These are phyloP conservation scores for Xenopus petersii DNA, from an alignment of 2,797 vertebrate genomes.

Conservation along the genomic window DNA sequence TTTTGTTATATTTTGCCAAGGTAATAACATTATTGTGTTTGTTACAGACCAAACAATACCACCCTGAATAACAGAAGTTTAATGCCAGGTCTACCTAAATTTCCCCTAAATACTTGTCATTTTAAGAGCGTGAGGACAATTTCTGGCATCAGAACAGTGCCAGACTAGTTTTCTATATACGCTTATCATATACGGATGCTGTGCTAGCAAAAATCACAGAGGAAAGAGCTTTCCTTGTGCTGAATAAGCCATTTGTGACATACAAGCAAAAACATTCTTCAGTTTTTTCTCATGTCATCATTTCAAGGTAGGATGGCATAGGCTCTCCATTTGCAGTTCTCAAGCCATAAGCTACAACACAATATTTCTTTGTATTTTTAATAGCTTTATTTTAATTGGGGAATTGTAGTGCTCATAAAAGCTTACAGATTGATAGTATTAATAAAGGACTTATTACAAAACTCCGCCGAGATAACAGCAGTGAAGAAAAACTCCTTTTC, in stretches of 20 bases:
- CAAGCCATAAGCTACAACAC: slow-evolving; percentile 37
- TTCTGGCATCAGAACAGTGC: neutral
- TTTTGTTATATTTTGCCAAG: slow-evolving; percentile 21
- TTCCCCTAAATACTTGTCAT: neutral
- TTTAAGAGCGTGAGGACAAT: neutral
- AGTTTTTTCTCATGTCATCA: slow-evolving; percentile 3
- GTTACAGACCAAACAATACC: too few relatives aligned
- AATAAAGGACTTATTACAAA: slow-evolving; percentile 37
- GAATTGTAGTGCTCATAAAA: slow-evolving; percentile 42
- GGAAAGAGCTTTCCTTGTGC: slow-evolving; percentile 4
- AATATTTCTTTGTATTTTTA: slow-evolving; percentile 40
- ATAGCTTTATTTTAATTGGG: slow-evolving; percentile 44
- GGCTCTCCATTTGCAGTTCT: slow-evolving; percentile 27
- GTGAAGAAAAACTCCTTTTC: neutral
- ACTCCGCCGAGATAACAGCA: slow-evolving; percentile 17
- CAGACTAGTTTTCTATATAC: neutral
- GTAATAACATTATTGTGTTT: too few relatives aligned
- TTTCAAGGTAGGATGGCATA: slow-evolving; percentile 22
- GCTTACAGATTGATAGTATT: slow-evolving; percentile 41
- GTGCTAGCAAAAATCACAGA: neutral
- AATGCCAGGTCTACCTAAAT: neutral
- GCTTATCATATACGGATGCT: neutral
- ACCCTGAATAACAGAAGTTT: slow-evolving; percentile 16
- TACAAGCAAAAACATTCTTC: neutral
- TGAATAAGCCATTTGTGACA: slow-evolving; percentile 2